Evolutionary conservation across 1,140 invertebrate species (phyloP), one percentile per base, ranked within the genome.

Genomic region (Hyles euphorbiae): DNA sequence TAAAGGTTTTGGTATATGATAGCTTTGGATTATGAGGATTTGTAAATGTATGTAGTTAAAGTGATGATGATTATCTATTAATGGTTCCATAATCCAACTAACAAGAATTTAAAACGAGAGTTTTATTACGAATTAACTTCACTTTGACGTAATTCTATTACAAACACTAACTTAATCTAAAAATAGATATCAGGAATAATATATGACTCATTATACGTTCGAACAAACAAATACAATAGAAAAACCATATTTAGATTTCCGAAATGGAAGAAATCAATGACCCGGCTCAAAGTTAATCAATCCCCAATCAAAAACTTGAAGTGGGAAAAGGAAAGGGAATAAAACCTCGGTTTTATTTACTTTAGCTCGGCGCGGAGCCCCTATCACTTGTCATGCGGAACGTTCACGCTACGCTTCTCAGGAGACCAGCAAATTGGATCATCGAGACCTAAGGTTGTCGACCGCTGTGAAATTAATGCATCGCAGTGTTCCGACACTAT

Each of bases 381-480:
- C 33, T 52, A 52, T 52, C 36, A 54, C 53, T 54, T 54, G 40
- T 55, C 49, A 59, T 58, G 60, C 59, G 53, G 54, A 66, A 61
- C 57, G 40, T 53, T 62, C 33, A 48, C 51, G 45, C 34, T 56
- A 32, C 63, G 12, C 10, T 56, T 43, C 63, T 70, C 67, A 33
- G 11, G 60, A 51, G 60, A 61, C 44, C 52, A 60, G 46, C 60
- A 63, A 66, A 70, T 70, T 70, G 66, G 61, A 61, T 61, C 36
- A 58, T 34, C 54, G 22, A 11, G 40, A 54, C n/a, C 12, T 12
- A 54, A 36, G 11, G 40, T 44, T 50, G 48, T 32, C 48, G 11
- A 33, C 8, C 48, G 8, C 33, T 5, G 9, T 12, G 12, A n/a
- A 22, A 22, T 32, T 32, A 33, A 5, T 8, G 36, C 36, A 40